Base-by-base conservation (phyloP, 2,888 invertebrate genomes). In the Serripes groenlandicus region DNA sequence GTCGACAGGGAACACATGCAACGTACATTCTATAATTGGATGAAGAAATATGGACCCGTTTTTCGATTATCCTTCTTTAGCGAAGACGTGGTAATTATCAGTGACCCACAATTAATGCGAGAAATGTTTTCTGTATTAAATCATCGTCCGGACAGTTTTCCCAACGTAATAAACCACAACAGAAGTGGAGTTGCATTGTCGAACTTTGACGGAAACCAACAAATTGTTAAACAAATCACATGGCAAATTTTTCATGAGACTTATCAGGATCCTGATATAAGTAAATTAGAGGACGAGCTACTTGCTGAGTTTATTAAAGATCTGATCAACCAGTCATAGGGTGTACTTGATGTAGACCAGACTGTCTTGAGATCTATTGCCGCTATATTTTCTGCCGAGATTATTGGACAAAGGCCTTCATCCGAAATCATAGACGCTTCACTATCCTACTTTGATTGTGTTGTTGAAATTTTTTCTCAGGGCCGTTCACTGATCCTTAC, bases 401-500 rank as follows among this genome's bases (percentile, higher is more conserved):
- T 62, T 2, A 62, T 34, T 32, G 62, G 62, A 18, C 30, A 32
- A 34, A 62, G 21, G 34, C 62, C 62, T n/a, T 9, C 34, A 5
- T 3, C 62, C 5, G 62, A 62, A 28, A n/a, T 32, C 3, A 21
- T 62, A 21, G 62, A 62, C 34, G 32, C 62, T 62, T 62, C 62
- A 9, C 28, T 62, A 34, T 30, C 62, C 21, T 62, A 62, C 34
- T 62, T 62, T 21, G 62, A n/a, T 21, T 34, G 62, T 32, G 34
- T 62, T n/a, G 28, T 26, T 9, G 62, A 62, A 34, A 9, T 68
- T 15, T 68, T 68, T 30, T n/a, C 68, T 2, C 23, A 68, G 18
- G 68, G 68, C 21, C 30, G 68, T n/a, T 7, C 37, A 11, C 49
- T 68, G n/a, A 21, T 68, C 11, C 68, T 68, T n/a, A 68, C 68